Base-by-base conservation (phyloP, 2,113 vertebrate species). In the Eudyptes chrysolophus region DNA sequence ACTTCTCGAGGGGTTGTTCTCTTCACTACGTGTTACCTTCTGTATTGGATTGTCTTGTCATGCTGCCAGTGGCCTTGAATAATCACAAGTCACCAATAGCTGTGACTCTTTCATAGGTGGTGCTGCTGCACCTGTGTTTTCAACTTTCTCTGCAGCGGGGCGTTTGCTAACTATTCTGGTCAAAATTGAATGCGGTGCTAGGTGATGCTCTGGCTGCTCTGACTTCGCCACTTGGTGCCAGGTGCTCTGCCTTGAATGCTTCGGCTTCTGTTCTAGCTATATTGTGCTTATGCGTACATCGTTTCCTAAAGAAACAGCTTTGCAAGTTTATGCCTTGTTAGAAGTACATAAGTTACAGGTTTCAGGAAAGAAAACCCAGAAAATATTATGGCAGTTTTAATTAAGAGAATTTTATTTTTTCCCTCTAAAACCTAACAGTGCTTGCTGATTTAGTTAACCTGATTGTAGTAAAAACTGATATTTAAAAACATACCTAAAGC, bases 1-100 rank as follows among this genome's bases (percentile, higher is more conserved):
- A 1, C 27, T 29, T 70, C 54, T 69, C 0, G 1, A 54, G 48
- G 75, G 14, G 3, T 26, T 36, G 16, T 48, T 46, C 29, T 64
- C 10, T 80, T 64, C 4, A 25, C 24, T 14, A 4, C 13, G 25
- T 29, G 40, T 81, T 57, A n/a, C 42, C 8, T 57, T 74, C 42
- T 74, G 30, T 25, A 10, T 42, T 42, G 42, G 19, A 21, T 57
- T 40, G 29, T 48, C 66, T 49, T 49, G 68, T 36, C 7, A 17
- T 26, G 25, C 20, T 81, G 42, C 16, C 51, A 74, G 68, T 17
- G 20, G 68, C 68, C 10, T 6, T 9, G 25, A n/a, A 16, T n/a
- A 46, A 55, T n/a, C 40, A 40, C 18, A 71, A 44, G 38, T 54
- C 38, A 32, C 13, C 14, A 29, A 11, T 1, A 64, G 42, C 49